phyloP scores from a whole-genome alignment of 2,113 vertebrate species.

The Sisor rabdophorus region DNA sequence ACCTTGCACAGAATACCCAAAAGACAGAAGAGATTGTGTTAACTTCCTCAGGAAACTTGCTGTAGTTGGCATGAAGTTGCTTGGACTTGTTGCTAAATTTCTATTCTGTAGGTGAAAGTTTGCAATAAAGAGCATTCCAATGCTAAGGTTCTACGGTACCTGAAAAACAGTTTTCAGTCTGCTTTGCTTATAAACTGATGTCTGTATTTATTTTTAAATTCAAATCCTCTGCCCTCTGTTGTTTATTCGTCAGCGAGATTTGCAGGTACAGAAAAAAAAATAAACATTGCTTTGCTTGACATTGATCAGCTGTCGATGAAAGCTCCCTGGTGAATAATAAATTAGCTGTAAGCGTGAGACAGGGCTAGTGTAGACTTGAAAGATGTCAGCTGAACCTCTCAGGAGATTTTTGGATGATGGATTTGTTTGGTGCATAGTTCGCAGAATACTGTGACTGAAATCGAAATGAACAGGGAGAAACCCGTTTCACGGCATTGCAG shows the following conservation, averaged over 20 bases:
- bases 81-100: too few species aligned
- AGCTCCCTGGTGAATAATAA: not conserved
- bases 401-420: not conserved
- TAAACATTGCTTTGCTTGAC: not conserved
- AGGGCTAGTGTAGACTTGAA: not conserved
- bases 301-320: not conserved
- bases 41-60: too few species aligned
- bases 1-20: too few species aligned
- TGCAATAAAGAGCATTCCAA: too few species aligned
- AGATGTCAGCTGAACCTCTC: not conserved
- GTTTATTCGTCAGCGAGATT: not conserved
- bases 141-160: too few species aligned
- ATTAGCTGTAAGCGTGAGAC: not conserved
- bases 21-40: too few species aligned
- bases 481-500: not conserved
- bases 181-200: too few species aligned
- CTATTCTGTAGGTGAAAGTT: too few species aligned
- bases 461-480: not conserved
- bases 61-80: too few species aligned
- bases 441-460: slow-evolving; percentile 4
- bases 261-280: not conserved
- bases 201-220: too few species aligned
- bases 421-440: not conserved
- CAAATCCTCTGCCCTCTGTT: not conserved
- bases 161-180: too few species aligned